Percentiles rank a stretch among this genome's conserved stretches.
Evolutionary conservation across 2,888 invertebrate species (phyloP).

Genomic region (Drosophila maculinotata): DNA sequence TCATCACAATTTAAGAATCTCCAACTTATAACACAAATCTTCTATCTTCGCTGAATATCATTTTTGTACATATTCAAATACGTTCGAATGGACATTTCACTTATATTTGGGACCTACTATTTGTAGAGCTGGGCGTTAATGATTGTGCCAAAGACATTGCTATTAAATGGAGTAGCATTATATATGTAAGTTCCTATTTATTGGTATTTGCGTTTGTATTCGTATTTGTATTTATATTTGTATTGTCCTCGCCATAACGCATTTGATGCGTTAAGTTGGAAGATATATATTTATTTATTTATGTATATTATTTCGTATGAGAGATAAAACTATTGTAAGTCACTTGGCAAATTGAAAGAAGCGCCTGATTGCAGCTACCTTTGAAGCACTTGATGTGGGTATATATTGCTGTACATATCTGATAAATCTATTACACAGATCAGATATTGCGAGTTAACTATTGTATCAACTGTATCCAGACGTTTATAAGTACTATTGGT

Average conservation of each 20-base stretch:
- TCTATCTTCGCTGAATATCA: conserved; percentile 23
- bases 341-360: conserved; percentile 57
- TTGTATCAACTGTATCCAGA: conserved; percentile 21
- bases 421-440: conserved; percentile 21
- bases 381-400: conserved; percentile 49
- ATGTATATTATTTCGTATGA: conserved; percentile 17
- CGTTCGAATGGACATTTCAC: conserved; percentile 20
- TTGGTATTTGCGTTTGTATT: background rate
- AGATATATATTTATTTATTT: conserved; percentile 37
- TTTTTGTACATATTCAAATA: conserved; percentile 45
- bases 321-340: conserved; percentile 59
- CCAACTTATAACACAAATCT: conserved; percentile 69
- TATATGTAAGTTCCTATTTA: conserved; percentile 4
- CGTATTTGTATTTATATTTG: conserved; percentile 10
- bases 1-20: conserved; percentile 85
- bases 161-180: conserved; percentile 13
- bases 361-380: conserved; percentile 51
- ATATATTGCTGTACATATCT: conserved; percentile 18
- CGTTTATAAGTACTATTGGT: conserved; percentile 14
- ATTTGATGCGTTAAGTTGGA: conserved; percentile 66
- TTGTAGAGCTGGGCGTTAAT: conserved; percentile 29
- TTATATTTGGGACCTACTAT: conserved; percentile 6
- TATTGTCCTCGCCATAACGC: conserved; percentile 71
- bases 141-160: conserved; percentile 34
- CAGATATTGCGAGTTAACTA: conserved; percentile 16